Evolutionary conservation across 2,113 vertebrate genomes (phyloP), one percentile per base, ranked within the genome.

Genomic region (Hippocampus comes): DNA sequence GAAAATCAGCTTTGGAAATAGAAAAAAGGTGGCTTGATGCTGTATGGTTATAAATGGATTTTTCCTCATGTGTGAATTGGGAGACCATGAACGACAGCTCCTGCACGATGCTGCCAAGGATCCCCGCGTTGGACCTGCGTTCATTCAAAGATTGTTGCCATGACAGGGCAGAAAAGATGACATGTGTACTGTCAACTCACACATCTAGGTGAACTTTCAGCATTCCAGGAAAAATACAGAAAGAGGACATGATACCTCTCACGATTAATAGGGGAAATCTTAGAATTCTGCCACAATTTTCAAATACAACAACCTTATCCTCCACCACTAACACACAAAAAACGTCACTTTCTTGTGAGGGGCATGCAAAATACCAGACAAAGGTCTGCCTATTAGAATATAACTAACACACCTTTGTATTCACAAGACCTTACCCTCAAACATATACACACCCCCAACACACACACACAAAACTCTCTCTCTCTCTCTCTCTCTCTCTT

Each of bases 361-460:
- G 15, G 42, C 15, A 66, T 48, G 21, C 25, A 48, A 66, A 66
- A 66, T 41, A 46, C 41, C 38, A 14, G 43, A 10, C 43, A 14
- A 46, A 14, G 11, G 60, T 65, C 63, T 21, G 60, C 67, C 25
- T 77, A 65, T 46, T 11, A 7, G 59, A 14, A 25, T 38, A 80
- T 86, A 88, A 85, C 70, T 70, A 76, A 78, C 34, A 79, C 82
- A 74, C 67, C 68, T 63, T 61, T 63, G 53, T 25, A 55, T 72
- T 69, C 76, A 78, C 20, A 71, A 78, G 69, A 78, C 74, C 34
- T 25, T 53, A 67, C 79, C 67, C 59, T 78, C 79, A 85, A 74
- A 88, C 80, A 75, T 83, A 83, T 83, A 83, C 83, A 86, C 83
- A 79, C 38, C 68, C 69, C 49, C 49, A 51, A 42, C 20, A 49